phyloP scores from a whole-genome alignment of 2,888 invertebrate genomes.

The Macrosoma leucophasiata region DNA sequence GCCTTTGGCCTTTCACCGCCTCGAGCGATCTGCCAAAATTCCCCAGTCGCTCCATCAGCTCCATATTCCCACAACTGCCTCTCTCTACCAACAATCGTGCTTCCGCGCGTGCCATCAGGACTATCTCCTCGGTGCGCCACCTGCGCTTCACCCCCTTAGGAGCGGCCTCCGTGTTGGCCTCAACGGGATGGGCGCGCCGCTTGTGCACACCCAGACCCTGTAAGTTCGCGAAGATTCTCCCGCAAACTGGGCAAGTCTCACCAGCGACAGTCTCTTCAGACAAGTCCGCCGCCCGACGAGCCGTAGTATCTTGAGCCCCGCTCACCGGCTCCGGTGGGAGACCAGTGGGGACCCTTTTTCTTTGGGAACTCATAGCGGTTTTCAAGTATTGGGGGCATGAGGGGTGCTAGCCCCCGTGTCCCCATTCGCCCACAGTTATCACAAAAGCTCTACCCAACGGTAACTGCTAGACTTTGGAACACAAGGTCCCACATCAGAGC shows the following conservation, averaged over 20 bases:
- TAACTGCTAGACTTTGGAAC: too few species aligned
- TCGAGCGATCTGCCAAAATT: slow-evolving; percentile 18
- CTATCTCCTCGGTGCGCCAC: slow-evolving; percentile 22
- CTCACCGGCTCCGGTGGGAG: slow-evolving; percentile 23
- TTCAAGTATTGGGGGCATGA: too few species aligned
- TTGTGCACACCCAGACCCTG: slow-evolving; percentile 20
- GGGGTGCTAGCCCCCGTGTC: too few species aligned
- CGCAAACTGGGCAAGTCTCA: slow-evolving; percentile 17
- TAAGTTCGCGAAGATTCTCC: slow-evolving; percentile 11
- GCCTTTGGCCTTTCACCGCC: slow-evolving; percentile 19
- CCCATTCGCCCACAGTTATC: too few species aligned
- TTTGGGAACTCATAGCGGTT: slow-evolving; percentile 1
- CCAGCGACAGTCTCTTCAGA: slow-evolving; percentile 4
- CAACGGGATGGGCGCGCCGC: slow-evolving; percentile 17
- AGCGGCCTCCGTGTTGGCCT: slow-evolving; percentile 19
- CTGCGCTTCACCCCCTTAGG: slow-evolving; percentile 20
- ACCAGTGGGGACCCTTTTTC: slow-evolving; percentile 10
- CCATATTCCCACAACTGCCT: slow-evolving; percentile 10
- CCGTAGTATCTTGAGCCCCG: slow-evolving; percentile 10
- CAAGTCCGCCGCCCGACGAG: slow-evolving; percentile 6
- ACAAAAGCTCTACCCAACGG: too few species aligned
- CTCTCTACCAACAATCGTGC: slow-evolving; percentile 14
- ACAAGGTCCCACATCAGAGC: too few species aligned
- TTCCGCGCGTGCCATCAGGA: slow-evolving; percentile 19
- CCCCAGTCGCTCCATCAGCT: slow-evolving; percentile 17